These are phyloP conservation scores for Dexiosoma caninum DNA, from an alignment of 2,888 invertebrate genomes.

Conservation along the genomic window DNA sequence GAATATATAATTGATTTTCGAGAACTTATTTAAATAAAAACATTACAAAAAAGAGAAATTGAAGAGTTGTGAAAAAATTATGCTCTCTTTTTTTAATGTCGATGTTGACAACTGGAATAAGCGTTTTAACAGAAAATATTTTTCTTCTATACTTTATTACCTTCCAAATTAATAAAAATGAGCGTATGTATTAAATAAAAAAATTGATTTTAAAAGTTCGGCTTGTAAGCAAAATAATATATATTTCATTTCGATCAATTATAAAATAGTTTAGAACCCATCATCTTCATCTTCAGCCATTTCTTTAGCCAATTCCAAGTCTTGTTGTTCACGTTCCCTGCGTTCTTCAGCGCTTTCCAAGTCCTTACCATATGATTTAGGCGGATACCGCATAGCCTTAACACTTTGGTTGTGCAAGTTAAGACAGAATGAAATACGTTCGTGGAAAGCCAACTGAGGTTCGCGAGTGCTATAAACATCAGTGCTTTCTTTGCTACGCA, in stretches of 20 bases:
- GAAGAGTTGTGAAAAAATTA: background rate
- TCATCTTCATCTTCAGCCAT: slow-evolving; percentile 99
- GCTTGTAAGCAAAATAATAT: slow-evolving; percentile 22
- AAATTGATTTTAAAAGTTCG: slow-evolving; percentile 10
- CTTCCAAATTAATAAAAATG: background rate
- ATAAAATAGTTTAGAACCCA: slow-evolving; percentile 81
- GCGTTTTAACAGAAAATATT: background rate
- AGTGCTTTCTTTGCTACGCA: slow-evolving; percentile 97
- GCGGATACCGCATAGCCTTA: slow-evolving; percentile 99
- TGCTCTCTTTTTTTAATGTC: too few species aligned
- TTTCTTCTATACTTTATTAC: background rate
- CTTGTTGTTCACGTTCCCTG: slow-evolving; percentile 97
- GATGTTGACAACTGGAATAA: too few species aligned
- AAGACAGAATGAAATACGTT: slow-evolving; percentile 97
- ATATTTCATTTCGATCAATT: background rate
- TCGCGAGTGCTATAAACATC: slow-evolving; percentile 98
- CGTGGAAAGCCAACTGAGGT: slow-evolving; percentile 96
- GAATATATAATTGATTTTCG: slow-evolving; percentile 51
- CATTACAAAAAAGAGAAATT: slow-evolving; percentile 15
- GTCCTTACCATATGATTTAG: slow-evolving; percentile 98
- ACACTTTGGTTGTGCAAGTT: slow-evolving; percentile 99
- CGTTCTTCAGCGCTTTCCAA: slow-evolving; percentile 98
- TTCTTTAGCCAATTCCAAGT: slow-evolving; percentile 99
- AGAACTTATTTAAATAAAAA: slow-evolving; percentile 53
- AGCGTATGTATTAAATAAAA: background rate